phyloP scores from a whole-genome alignment of 2,888 invertebrate genomes.

The Morpho achilles region DNA sequence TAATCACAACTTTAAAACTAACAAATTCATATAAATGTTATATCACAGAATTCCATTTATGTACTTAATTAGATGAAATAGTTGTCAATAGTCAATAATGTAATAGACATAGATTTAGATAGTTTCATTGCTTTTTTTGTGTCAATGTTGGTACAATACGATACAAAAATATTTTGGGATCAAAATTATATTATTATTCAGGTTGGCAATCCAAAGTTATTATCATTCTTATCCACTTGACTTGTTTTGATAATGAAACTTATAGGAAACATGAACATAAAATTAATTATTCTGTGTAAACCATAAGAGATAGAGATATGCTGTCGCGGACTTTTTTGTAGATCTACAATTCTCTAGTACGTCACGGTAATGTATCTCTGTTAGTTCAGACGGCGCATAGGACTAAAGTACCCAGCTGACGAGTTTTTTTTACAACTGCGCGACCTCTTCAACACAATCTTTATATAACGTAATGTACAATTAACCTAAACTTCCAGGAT shows the following conservation, averaged over 20 bases:
- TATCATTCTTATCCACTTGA: conserved; percentile 16
- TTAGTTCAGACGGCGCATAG: no score
- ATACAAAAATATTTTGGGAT: conserved; percentile 55
- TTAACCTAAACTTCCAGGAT: no score
- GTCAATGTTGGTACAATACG: conserved; percentile 24
- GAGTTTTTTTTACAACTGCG: no score
- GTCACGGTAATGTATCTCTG: no score
- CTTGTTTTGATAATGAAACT: background rate
- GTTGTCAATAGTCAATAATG: conserved; percentile 58
- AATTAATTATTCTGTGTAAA: no score
- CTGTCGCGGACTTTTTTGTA: no score
- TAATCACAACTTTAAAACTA: conserved; percentile 3
- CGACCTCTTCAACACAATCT: no score
- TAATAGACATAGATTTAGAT: conserved; percentile 44
- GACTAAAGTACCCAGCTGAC: no score
- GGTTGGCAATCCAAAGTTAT: conserved; percentile 46
- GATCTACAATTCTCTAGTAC: no score
- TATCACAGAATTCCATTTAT: conserved; percentile 44
- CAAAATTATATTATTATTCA: conserved; percentile 48
- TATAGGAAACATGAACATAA: no score
- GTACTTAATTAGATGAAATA: conserved; percentile 64
- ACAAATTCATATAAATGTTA: conserved; percentile 11
- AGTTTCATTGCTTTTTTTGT: conserved; percentile 38
- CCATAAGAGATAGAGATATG: no score
- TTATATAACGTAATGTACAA: no score